Evolutionary conservation across 2,797 vertebrate genomes (phyloP).

Genomic region (Apodemus agrarius): DNA sequence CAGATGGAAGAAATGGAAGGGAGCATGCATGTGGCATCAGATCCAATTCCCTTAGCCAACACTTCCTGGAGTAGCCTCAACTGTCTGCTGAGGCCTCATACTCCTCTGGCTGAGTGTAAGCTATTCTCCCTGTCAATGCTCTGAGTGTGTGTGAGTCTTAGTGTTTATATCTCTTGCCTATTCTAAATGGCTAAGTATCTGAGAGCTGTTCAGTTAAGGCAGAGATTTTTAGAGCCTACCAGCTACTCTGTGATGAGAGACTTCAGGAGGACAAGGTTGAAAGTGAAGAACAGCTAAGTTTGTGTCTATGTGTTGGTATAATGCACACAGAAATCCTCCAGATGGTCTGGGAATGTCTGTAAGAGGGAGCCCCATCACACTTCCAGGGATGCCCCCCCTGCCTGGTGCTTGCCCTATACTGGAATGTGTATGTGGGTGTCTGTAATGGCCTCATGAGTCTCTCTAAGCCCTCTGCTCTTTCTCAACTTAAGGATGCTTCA

Average conservation of each 20-base stretch:
- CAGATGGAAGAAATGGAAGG: not conserved
- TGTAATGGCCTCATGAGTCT: not conserved
- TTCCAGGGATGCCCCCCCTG: not conserved
- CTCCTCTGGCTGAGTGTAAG: not conserved
- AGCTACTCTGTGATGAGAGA: not conserved
- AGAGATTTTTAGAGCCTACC: not conserved
- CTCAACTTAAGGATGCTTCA: not conserved
- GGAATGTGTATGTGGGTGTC: too few relatives aligned
- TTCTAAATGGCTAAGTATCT: not conserved
- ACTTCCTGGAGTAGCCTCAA: not conserved
- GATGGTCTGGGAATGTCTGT: not conserved
- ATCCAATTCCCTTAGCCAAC: not conserved
- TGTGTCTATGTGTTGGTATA: not conserved
- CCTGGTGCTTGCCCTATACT: rapidly evolving
- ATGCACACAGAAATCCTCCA: not conserved
- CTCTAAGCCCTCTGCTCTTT: not conserved
- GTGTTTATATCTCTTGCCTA: not conserved
- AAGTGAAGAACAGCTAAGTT: not conserved
- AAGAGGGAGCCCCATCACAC: not conserved
- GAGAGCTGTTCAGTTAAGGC: not conserved
- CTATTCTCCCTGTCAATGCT: not conserved
- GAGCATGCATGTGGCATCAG: too few relatives aligned
- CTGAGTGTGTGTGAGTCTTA: not conserved
- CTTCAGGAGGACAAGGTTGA: too few relatives aligned
- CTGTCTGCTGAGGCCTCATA: not conserved